Base-by-base conservation (phyloP, 2,113 vertebrate genomes). In the Eolophus roseicapilla region DNA sequence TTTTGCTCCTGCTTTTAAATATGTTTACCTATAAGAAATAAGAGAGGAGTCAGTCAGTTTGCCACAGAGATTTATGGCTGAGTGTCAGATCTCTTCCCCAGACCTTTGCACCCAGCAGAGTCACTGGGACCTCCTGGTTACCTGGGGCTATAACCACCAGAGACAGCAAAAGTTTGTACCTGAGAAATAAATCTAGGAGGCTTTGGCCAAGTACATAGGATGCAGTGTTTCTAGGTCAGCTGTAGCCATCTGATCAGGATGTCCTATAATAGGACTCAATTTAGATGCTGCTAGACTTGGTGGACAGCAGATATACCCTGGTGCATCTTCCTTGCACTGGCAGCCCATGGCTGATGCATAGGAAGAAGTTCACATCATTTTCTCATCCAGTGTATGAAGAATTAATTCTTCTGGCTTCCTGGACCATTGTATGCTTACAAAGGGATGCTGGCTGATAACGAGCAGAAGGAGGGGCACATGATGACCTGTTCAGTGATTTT, bases 1-100 rank as follows among this genome's bases (percentile, higher is more conserved):
- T 65, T 92, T 94, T 82, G 33, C 86, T 84, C 60, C 74, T 93
- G 70, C 84, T 91, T 92, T 86, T 82, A 82, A 64, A 68, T 3
- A 6, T 35, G 27, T 60, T 88, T 85, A 41, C 82, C 37, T 46
- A 59, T 76, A 78, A 88, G 68, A 49, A 92, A 37, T 70, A 49
- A 49, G 31, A 11, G 31, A 27, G 65, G 44, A 84, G 70, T 78
- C 76, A 63, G 79, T 71, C 47, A 47, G 43, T 78, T 91, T 19
- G 24, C 82, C 41, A 3, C 28, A 21, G 71, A 47, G n/a, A 41
- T 88, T 81, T 86, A 44, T 49, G 63, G 41, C 39, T 44, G 25
- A 39, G 59, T 33, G 68, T 82, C 70, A 67, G 55, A 82, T 59
- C 37, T 85, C 18, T 69, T 81, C 25, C 71, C 25, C 18, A 44